Conservation (phyloP, 2,797 vertebrate genomes). For the Denticeps clupeoides region DNA sequence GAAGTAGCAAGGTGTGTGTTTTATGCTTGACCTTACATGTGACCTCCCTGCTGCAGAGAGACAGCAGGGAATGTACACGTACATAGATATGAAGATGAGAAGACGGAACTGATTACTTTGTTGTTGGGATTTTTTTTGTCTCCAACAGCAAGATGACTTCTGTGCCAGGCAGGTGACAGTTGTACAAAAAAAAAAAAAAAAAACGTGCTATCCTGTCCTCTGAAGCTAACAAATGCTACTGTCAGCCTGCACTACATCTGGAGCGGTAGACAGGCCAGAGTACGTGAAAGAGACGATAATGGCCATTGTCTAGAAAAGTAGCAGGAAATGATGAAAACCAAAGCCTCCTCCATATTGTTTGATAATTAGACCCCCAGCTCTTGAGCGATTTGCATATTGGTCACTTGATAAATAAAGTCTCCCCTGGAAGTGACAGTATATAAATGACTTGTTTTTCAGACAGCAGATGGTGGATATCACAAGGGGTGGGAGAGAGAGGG, state of each 20-base stretch:
- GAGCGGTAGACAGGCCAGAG: slow-evolving; percentile 20
- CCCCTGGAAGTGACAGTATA: slow-evolving; percentile 67
- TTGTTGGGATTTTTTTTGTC: no score
- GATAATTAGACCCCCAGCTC: slow-evolving; percentile 59
- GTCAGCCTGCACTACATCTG: slow-evolving; percentile 35
- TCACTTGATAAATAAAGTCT: slow-evolving; percentile 72
- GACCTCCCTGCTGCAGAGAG: background rate
- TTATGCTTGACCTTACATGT: slow-evolving; percentile 1
- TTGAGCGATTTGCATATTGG: slow-evolving; percentile 71
- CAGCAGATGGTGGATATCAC: slow-evolving; percentile 85
- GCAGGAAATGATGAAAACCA: slow-evolving; percentile 44
- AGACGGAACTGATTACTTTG: no score
- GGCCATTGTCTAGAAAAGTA: slow-evolving; percentile 30
- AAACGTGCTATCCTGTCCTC: slow-evolving; percentile 33
- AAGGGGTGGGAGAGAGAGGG: slow-evolving; percentile 58
- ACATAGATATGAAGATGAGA: background rate
- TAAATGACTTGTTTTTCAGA: slow-evolving; percentile 85
- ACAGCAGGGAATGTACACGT: background rate
- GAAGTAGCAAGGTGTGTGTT: no score
- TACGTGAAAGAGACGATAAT: slow-evolving; percentile 25
- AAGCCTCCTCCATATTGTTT: slow-evolving; percentile 52
- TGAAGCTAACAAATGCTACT: slow-evolving; percentile 38
- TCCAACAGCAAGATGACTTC: no score
- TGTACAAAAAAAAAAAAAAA: no score
- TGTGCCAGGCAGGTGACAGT: no score